phyloP scores from a whole-genome alignment of 2,888 invertebrate species.

The Heliconius hortense region DNA sequence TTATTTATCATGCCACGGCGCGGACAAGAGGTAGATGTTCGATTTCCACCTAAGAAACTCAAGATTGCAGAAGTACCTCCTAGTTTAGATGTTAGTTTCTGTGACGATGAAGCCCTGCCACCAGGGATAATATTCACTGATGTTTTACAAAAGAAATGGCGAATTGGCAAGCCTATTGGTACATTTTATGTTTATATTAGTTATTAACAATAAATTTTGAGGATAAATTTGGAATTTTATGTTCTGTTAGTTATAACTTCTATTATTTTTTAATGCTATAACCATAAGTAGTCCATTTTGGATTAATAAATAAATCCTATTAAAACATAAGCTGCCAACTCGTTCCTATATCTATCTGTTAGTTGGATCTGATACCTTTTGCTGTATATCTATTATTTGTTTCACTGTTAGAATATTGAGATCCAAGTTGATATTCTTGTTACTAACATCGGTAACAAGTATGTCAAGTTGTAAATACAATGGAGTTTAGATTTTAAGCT shows the following conservation, averaged over 20 bases:
- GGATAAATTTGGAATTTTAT: neutral
- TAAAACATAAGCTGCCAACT: too few species aligned
- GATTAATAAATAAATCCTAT: neutral
- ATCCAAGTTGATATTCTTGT: too few species aligned
- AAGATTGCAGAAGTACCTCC: slow-evolving; percentile 53
- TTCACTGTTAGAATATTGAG: too few species aligned
- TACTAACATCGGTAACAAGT: too few species aligned
- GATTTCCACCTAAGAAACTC: slow-evolving; percentile 65
- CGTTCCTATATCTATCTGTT: too few species aligned
- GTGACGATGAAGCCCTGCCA: slow-evolving; percentile 77
- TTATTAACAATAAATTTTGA: neutral
- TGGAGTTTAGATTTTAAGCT: neutral
- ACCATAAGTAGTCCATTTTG: neutral
- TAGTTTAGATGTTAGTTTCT: slow-evolving; percentile 68
- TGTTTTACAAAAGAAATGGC: slow-evolving; percentile 91
- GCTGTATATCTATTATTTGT: too few species aligned
- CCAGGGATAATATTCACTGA: slow-evolving; percentile 91
- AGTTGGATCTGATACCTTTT: too few species aligned
- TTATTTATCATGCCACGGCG: slow-evolving; percentile 65
- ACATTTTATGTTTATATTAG: slow-evolving; percentile 40
- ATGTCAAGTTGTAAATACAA: too few species aligned
- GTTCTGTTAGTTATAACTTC: neutral
- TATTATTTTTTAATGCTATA: neutral
- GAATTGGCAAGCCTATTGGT: slow-evolving; percentile 93
- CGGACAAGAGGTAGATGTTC: slow-evolving; percentile 57